Evolutionary conservation across 92 coral and sea anemone genomes (phyloP), one percentile per base, ranked within the genome.

Genomic region (Meandrina meandrites): DNA sequence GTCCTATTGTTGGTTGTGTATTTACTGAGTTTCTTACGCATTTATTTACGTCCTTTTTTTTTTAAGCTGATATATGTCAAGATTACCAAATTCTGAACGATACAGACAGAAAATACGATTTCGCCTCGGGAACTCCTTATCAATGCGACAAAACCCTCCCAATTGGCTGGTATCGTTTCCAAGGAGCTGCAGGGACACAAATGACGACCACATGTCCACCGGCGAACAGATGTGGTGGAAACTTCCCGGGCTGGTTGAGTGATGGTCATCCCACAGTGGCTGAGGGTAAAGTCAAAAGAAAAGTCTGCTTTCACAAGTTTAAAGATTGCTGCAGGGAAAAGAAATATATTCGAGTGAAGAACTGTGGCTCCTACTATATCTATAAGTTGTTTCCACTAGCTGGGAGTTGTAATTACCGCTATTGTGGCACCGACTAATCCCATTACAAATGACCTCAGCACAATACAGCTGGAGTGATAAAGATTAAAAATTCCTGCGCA

Each of bases 81-180:
- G 28, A 13, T 36, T 67, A 67, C 36, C 17, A 27, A 67, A 67
- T 1, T 28, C 73, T 67, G 36, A 4, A 36, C 13, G 36, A 31
- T 27, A 36, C 36, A 27, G 73, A 67, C 0, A 27, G 73, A 27
- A 67, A 67, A 67, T 0, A 27, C 1, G 9, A 8, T 15, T 67
- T 28, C 73, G 0, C 0, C 3, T 16, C 36, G 22, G 18, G 4
- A 3, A 3, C 3, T 2, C 1, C 9, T 60, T 1, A 0, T 6
- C 0, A 31, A 31, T 68, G 73, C 15, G 73, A 68, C 73, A 10
- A 31, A 0, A 28, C 0, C 16, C 36, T 31, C 17, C 0, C 0
- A n/a, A n/a, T n/a, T 69, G 75, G 73, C 73, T 67, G 36, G 73
- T 28, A 67, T 28, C 73, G 73, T 22, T 67, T 67, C 35, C 73